These are phyloP conservation scores for Fistularia commersonii DNA, from an alignment of 2,797 vertebrate species.

Conservation along the genomic window DNA sequence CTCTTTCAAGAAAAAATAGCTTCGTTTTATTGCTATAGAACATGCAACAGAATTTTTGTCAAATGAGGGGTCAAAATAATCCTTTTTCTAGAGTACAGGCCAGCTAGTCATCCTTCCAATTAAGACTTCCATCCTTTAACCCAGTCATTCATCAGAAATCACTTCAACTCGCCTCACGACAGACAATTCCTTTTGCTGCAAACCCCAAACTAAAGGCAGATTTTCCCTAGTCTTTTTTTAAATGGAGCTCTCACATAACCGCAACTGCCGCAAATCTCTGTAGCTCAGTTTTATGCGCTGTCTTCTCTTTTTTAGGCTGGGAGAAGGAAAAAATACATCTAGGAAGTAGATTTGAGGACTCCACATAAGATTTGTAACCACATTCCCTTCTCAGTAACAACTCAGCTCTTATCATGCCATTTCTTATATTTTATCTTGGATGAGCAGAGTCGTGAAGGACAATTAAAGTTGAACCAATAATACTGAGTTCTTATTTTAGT, in stretches of 20 bases:
- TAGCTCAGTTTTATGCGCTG: constrained; percentile 26
- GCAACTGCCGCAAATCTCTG: constrained; percentile 35
- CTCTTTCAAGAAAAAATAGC: background rate
- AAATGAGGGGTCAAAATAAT: too few species aligned
- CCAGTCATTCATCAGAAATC: constrained; percentile 32
- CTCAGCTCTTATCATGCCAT: background rate
- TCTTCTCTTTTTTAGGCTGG: constrained; percentile 15
- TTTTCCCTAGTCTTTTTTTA: constrained; percentile 29
- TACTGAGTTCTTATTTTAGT: too few species aligned
- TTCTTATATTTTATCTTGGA: background rate
- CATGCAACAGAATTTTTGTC: too few species aligned
- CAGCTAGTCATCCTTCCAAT: constrained; percentile 14
- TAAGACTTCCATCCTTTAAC: constrained; percentile 19
- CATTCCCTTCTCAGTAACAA: too few species aligned
- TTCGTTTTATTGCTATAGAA: too few species aligned
- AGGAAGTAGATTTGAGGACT: constrained; percentile 12
- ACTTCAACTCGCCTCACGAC: background rate
- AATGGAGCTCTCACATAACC: constrained; percentile 17
- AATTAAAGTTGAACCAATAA: too few species aligned
- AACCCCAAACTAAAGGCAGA: constrained; percentile 44
- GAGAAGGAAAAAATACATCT: background rate
- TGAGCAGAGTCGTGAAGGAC: too few species aligned
- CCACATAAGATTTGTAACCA: constrained; percentile 7
- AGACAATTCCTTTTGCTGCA: constrained; percentile 10
- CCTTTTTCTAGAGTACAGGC: too few species aligned